Conservation (phyloP, 1,140 invertebrate species). For the Ruditapes philippinarum region DNA sequence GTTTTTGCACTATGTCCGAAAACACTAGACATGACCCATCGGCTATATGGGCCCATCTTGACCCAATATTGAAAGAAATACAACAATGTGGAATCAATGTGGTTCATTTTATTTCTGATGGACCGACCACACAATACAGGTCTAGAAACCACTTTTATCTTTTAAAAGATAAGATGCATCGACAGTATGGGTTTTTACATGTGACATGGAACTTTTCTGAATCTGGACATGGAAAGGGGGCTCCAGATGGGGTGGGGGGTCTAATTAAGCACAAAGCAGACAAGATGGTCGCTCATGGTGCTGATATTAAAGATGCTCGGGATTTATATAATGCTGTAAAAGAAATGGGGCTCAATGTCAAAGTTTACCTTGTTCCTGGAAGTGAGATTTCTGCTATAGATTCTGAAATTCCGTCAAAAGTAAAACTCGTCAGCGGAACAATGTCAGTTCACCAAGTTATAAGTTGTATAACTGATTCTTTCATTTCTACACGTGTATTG, state of each 20-base stretch:
- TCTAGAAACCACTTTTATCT: constrained; percentile 69
- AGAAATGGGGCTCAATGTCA: no score
- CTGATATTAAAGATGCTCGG: constrained; percentile 28
- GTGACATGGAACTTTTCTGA: constrained; percentile 86
- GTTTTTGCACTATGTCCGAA: constrained; percentile 41
- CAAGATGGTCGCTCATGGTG: constrained; percentile 24
- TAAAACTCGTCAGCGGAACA: no score
- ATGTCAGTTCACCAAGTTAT: no score
- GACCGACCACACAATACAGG: constrained; percentile 64
- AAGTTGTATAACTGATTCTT: no score
- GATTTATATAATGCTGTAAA: constrained; percentile 49
- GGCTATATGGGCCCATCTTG: constrained; percentile 47
- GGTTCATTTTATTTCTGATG: constrained; percentile 58
- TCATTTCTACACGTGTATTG: no score
- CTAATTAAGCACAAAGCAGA: constrained; percentile 83
- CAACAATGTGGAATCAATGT: constrained; percentile 33
- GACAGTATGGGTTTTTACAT: constrained; percentile 50
- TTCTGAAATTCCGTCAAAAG: no score
- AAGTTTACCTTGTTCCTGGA: no score
- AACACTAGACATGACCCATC: constrained; percentile 15
- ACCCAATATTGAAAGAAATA: constrained; percentile 57
- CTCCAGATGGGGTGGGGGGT: constrained; percentile 86
- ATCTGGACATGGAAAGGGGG: constrained; percentile 87
- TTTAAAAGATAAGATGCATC: constrained; percentile 17
- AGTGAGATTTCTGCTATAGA: no score